phyloP scores from a whole-genome alignment of 2,888 invertebrate genomes.

The Cephonodes hylas region DNA sequence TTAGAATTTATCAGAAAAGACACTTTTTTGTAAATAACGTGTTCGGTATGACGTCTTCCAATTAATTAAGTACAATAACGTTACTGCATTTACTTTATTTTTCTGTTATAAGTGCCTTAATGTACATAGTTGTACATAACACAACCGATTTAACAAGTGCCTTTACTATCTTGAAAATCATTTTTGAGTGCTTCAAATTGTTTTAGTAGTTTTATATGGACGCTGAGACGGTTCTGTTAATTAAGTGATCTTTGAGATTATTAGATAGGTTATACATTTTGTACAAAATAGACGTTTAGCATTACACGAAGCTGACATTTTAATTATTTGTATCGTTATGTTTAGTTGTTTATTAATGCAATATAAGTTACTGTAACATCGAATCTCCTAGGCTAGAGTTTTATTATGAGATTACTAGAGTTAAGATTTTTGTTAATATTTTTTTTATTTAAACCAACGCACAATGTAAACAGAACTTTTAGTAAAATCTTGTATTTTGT shows the following conservation, averaged over 20 bases:
- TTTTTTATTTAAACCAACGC: slow-evolving; percentile 69
- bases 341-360: slow-evolving; percentile 31
- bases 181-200: slow-evolving; percentile 27
- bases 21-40: slow-evolving; percentile 17
- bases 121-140: slow-evolving; percentile 32
- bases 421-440: slow-evolving; percentile 63
- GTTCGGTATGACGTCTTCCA: slow-evolving; percentile 12
- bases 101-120: slow-evolving; percentile 35
- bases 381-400: slow-evolving; percentile 70
- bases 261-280: slow-evolving; percentile 49
- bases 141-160: slow-evolving; percentile 44
- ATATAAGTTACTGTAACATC: slow-evolving; percentile 42
- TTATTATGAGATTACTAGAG: slow-evolving; percentile 74
- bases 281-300: slow-evolving; percentile 63
- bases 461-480: slow-evolving; percentile 51
- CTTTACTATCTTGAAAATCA: slow-evolving; percentile 37
- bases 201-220: slow-evolving; percentile 21
- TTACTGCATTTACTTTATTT: slow-evolving; percentile 37
- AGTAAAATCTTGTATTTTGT: slow-evolving; percentile 62
- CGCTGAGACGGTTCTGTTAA: slow-evolving; percentile 23
- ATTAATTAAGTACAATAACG: slow-evolving; percentile 15
- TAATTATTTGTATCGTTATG: slow-evolving; percentile 22
- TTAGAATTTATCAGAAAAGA: slow-evolving; percentile 13
- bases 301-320: slow-evolving; percentile 47
- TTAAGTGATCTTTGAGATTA: slow-evolving; percentile 64